Conservation (phyloP, 2,113 vertebrate genomes). For the Crocuta crocuta region DNA sequence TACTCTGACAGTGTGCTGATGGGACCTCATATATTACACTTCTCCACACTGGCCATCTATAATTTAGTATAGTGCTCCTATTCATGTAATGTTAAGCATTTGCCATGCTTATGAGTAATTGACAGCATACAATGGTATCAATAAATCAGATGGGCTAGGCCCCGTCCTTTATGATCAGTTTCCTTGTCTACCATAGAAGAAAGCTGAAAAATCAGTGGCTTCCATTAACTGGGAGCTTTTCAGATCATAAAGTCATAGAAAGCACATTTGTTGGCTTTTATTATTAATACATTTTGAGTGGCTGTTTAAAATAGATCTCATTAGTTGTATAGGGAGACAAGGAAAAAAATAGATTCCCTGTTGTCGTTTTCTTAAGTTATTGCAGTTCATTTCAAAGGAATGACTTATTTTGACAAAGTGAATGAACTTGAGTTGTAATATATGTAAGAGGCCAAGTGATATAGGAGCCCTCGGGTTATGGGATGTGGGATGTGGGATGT, state of each 20-base stretch:
- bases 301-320: constrained; percentile 57
- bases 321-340: neutral
- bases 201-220: constrained; percentile 42
- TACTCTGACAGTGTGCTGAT: constrained; percentile 5
- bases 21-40: constrained; percentile 51
- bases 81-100: constrained; percentile 69
- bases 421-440: neutral
- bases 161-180: neutral
- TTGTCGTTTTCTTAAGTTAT: neutral
- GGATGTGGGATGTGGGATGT: constrained; percentile 47
- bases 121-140: constrained; percentile 55
- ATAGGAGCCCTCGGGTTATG: neutral
- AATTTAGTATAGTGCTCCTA: constrained; percentile 68
- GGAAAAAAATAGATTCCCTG: neutral
- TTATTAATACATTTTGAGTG: constrained; percentile 59
- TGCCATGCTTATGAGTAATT: constrained; percentile 64
- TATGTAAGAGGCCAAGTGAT: neutral
- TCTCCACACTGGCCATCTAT: neutral
- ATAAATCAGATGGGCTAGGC: constrained; percentile 67
- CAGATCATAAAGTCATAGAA: constrained; percentile 57
- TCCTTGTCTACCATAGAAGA: constrained; percentile 48
- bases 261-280: neutral
- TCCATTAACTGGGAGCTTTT: constrained; percentile 63
- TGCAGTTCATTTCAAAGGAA: constrained; percentile 50
- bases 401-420: constrained; percentile 48